Conservation (phyloP, 2,888 invertebrate species). For the Dysmachus trigonus region DNA sequence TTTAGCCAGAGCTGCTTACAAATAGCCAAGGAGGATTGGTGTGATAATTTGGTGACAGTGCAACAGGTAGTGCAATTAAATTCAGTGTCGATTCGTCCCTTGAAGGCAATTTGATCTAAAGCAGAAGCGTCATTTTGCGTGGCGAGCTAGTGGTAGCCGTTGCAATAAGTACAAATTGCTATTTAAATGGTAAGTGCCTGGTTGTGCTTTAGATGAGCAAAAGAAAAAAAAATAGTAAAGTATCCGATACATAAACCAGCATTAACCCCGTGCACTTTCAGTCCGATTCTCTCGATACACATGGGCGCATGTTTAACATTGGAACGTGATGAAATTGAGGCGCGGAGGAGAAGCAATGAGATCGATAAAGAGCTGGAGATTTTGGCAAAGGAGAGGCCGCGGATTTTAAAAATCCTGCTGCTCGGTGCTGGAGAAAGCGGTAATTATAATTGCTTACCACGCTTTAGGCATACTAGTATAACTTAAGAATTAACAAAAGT, state of each 20-base stretch:
- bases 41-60: neutral
- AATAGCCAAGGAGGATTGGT: neutral
- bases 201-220: neutral
- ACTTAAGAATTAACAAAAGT: no score
- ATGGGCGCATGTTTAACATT: conserved; percentile 73
- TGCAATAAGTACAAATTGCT: neutral
- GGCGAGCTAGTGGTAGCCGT: neutral
- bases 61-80: neutral
- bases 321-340: conserved; percentile 70
- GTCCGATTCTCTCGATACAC: neutral
- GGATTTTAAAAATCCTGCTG: conserved; percentile 71
- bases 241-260: neutral
- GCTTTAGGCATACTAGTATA: no score
- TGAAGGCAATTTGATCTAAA: neutral
- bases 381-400: conserved; percentile 69
- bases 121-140: neutral
- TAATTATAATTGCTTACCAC: neutral
- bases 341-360: conserved; percentile 69
- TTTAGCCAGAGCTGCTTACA: neutral
- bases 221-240: neutral
- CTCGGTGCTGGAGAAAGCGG: conserved; percentile 73
- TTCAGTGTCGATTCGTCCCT: neutral
- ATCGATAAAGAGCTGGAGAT: conserved; percentile 70
- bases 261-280: neutral
- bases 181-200: neutral